phyloP scores from a whole-genome alignment of 2,113 vertebrate species.

The Chauna torquata region DNA sequence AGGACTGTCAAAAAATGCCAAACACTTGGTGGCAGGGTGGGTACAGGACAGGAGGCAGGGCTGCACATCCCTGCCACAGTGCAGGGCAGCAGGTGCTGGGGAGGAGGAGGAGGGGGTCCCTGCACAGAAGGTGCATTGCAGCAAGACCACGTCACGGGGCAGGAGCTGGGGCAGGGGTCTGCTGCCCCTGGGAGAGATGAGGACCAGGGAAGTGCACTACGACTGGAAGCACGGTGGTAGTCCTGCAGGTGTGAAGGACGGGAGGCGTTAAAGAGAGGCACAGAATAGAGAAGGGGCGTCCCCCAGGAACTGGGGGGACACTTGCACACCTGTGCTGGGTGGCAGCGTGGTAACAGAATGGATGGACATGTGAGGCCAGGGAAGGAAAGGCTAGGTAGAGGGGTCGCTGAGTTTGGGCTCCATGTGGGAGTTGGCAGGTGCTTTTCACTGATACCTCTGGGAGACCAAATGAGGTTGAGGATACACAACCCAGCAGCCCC shows the following conservation, averaged over 20 bases:
- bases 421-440: not conserved
- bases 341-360: not conserved
- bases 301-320: fast-evolving
- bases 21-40: not conserved
- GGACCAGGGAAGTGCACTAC: not conserved
- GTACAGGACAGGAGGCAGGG: not conserved
- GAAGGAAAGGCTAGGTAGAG: not conserved
- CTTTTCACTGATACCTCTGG: not conserved
- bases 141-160: not conserved
- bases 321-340: not conserved
- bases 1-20: not conserved
- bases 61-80: not conserved
- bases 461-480: not conserved
- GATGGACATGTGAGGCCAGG: fast-evolving
- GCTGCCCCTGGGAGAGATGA: not conserved
- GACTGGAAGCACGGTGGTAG: not conserved
- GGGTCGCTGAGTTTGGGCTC: not conserved
- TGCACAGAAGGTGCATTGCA: fast-evolving
- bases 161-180: not conserved
- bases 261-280: not conserved
- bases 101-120: not conserved
- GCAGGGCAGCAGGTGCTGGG: not conserved
- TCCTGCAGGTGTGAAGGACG: not conserved
- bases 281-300: not conserved
- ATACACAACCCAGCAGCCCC: not conserved